Conservation (phyloP, 2,797 vertebrate genomes). For the Acrossocheilus wenchowensis region DNA sequence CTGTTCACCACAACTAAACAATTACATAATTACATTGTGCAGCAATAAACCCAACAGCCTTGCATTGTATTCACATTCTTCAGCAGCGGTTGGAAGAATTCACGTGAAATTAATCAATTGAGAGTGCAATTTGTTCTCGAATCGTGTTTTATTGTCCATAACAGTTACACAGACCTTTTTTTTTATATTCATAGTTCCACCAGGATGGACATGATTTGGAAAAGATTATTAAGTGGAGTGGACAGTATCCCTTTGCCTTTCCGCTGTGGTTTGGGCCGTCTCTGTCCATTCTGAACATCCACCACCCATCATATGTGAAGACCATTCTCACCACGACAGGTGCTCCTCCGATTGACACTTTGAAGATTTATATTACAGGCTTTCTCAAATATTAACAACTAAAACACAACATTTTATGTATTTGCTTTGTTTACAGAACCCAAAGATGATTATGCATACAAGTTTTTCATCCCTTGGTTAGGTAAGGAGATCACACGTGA, state of each 20-base stretch:
- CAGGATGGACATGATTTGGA: conserved; percentile 74
- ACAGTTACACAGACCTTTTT: not conserved
- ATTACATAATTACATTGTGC: conserved; percentile 14
- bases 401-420: not conserved
- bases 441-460: conserved; percentile 76
- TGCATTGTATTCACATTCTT: conserved; percentile 33
- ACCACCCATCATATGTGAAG: conserved; percentile 89
- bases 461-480: conserved; percentile 76
- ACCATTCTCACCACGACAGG: conserved; percentile 79
- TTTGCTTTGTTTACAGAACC: conserved; percentile 71
- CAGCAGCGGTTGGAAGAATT: not conserved
- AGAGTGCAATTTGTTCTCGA: not conserved
- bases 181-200: conserved; percentile 68
- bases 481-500: conserved; percentile 69
- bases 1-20: conserved; percentile 1
- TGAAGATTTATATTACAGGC: not conserved
- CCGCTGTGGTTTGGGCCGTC: conserved; percentile 83
- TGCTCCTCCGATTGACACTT: conserved; percentile 62
- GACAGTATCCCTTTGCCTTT: conserved; percentile 81
- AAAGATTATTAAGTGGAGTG: conserved; percentile 60
- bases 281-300: conserved; percentile 72
- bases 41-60: conserved; percentile 6
- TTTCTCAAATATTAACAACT: not conserved
- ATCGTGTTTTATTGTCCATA: not conserved
- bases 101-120: not conserved